Evolutionary conservation across 1,140 invertebrate species (phyloP).

Genomic region (Drosophila pseudoananassae): DNA sequence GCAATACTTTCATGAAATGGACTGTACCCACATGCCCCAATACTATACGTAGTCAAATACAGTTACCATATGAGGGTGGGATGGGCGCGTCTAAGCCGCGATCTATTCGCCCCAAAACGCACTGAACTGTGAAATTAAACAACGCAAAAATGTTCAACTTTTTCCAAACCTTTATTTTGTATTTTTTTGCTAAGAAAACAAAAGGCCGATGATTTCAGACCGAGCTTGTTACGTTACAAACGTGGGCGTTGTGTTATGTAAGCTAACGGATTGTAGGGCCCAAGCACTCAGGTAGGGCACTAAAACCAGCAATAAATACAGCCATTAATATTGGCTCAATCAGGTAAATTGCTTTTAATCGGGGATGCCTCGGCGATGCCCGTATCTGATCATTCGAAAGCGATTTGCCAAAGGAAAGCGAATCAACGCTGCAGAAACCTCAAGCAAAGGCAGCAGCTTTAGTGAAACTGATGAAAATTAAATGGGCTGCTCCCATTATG

Average conservation of each 20-base stretch:
- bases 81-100: slow-evolving; percentile 73
- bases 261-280: slow-evolving; percentile 28
- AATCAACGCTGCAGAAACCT: slow-evolving; percentile 21
- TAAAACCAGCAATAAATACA: slow-evolving; percentile 22
- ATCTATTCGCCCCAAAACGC: slow-evolving; percentile 55
- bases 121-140: slow-evolving; percentile 80
- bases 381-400: slow-evolving; percentile 25
- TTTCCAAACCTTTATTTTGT: slow-evolving; percentile 13
- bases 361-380: slow-evolving; percentile 29
- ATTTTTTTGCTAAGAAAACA: slow-evolving; percentile 21
- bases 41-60: slow-evolving; percentile 10
- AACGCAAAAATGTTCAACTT: slow-evolving; percentile 44
- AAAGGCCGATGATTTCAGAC: slow-evolving; percentile 37
- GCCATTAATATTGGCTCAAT: slow-evolving; percentile 35
- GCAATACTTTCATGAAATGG: no score
- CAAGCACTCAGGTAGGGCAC: slow-evolving; percentile 14
- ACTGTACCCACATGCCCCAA: slow-evolving; percentile 13
- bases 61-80: slow-evolving; percentile 43
- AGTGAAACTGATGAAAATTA: slow-evolving; percentile 26
- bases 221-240: slow-evolving; percentile 12
- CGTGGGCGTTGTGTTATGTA: slow-evolving; percentile 29
- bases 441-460: slow-evolving; percentile 20
- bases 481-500: slow-evolving; percentile 38
- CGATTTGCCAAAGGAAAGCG: slow-evolving; percentile 27
- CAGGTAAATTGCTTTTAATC: slow-evolving; percentile 40